Evolutionary conservation across 2,113 vertebrate species (phyloP).

Genomic region (Lasiurus borealis): DNA sequence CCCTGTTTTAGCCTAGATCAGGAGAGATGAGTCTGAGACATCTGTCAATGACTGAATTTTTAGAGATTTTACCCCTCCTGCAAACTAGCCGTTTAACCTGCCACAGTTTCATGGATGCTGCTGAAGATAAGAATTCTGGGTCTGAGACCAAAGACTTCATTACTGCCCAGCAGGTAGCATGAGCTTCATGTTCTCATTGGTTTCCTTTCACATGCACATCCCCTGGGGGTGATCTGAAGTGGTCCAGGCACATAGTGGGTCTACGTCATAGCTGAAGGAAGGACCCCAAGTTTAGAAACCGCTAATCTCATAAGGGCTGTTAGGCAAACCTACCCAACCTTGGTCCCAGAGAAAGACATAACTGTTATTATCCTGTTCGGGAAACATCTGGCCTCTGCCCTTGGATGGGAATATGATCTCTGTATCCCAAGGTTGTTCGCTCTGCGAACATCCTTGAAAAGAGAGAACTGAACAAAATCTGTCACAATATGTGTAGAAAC

Average conservation of each 20-base stretch:
- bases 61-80: not conserved
- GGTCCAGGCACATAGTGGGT: not conserved
- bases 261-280: constrained; percentile 25
- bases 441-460: constrained; percentile 10
- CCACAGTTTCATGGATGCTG: not conserved
- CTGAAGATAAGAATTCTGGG: not conserved
- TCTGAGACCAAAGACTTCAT: constrained; percentile 4
- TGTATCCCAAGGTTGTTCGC: constrained; percentile 35
- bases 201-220: constrained; percentile 3
- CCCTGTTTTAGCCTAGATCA: not conserved
- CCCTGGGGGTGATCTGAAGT: not conserved
- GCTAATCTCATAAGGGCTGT: not conserved
- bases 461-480: not conserved
- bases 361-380: not conserved
- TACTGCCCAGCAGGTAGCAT: not conserved
- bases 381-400: constrained; percentile 31
- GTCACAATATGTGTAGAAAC: not conserved
- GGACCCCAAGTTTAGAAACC: not conserved
- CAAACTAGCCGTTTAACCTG: constrained; percentile 5
- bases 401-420: not conserved
- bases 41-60: not conserved
- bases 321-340: constrained; percentile 8
- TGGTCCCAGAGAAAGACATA: constrained; percentile 37
- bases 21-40: constrained; percentile 30
- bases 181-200: not conserved